phyloP scores from a whole-genome alignment of 2,113 vertebrate genomes.

The Chaetorhynchus papuensis region DNA sequence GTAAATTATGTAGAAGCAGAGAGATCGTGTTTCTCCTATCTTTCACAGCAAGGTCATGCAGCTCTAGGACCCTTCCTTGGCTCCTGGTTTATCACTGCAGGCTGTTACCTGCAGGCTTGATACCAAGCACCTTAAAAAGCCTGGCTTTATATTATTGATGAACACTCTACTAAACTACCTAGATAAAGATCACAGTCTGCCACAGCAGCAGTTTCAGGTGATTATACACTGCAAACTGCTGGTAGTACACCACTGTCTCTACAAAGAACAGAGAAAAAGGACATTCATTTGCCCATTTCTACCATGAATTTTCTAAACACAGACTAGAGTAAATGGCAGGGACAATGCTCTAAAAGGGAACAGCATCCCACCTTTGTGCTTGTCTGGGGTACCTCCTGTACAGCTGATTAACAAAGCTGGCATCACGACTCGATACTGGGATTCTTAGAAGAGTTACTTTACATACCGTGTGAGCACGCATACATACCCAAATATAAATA shows the following conservation, averaged over 20 bases:
- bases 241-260: neutral
- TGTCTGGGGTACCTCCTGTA: neutral
- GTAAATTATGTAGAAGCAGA: neutral
- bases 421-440: accelerated
- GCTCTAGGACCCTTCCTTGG: neutral
- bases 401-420: neutral
- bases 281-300: neutral
- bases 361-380: neutral
- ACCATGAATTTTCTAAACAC: neutral
- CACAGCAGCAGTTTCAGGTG: neutral
- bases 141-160: neutral
- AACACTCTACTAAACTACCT: neutral
- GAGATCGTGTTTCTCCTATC: neutral
- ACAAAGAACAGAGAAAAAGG: neutral
- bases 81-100: neutral
- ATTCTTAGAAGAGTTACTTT: neutral
- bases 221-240: neutral
- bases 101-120: neutral
- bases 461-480: neutral
- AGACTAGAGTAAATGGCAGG: neutral
- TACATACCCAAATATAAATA: neutral
- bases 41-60: neutral
- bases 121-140: neutral
- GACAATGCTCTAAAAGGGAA: neutral
- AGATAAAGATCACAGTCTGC: neutral